phyloP scores from a whole-genome alignment of 2,797 vertebrate species.

The Phrynocephalus guinanensis region DNA sequence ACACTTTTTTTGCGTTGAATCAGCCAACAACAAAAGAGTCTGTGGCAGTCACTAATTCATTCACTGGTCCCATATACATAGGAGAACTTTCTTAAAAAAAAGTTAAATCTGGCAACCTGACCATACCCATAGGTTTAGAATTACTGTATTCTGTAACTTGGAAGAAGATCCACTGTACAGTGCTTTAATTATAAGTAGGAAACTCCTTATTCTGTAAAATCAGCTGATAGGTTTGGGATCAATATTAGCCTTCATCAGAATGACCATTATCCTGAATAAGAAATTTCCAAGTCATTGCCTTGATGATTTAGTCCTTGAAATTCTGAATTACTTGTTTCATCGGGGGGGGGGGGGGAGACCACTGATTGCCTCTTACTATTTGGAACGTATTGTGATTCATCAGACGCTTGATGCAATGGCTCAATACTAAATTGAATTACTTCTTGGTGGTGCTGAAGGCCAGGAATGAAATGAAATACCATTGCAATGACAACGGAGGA shows the following conservation, averaged over 20 bases:
- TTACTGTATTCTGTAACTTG: background rate
- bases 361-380: background rate
- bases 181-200: constrained; percentile 21
- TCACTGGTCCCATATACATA: background rate
- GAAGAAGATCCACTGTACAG: background rate
- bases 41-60: background rate
- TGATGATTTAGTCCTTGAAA: constrained; percentile 40
- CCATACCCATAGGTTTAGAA: background rate
- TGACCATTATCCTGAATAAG: constrained; percentile 30
- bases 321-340: constrained; percentile 32
- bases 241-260: background rate
- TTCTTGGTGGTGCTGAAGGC: constrained; percentile 23
- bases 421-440: constrained; percentile 27
- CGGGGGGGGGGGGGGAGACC: too few relatives aligned
- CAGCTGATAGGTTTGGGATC: background rate
- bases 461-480: constrained; percentile 38
- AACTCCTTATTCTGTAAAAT: constrained; percentile 29
- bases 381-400: constrained; percentile 27
- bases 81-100: background rate
- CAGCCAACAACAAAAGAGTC: background rate
- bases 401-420: constrained; percentile 8
- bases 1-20: background rate
- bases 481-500: background rate
- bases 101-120: background rate
- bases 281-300: constrained; percentile 26